Percentiles rank a stretch among this genome's conserved stretches.
Conservation (phyloP, 2,797 vertebrate genomes). For the Pantherophis vulpinus region DNA sequence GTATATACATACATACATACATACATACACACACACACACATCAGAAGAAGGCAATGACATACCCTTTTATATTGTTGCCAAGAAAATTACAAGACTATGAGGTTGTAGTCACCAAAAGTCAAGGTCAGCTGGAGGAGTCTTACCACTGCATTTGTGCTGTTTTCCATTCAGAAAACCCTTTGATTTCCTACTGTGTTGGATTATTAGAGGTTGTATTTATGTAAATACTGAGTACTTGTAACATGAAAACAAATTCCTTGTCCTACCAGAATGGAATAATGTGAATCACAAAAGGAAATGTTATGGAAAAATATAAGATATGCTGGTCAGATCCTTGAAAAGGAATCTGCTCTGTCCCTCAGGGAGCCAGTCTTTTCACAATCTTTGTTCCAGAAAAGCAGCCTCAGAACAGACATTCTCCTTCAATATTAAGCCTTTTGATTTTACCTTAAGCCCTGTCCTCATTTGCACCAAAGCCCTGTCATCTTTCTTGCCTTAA, state of each 20-base stretch:
- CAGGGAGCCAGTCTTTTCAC: background rate
- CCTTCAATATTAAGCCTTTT: background rate
- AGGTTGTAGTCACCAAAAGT: background rate
- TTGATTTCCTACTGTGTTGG: background rate
- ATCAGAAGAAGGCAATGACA: background rate
- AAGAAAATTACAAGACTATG: background rate
- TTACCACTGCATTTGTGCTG: background rate
- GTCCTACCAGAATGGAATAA: background rate
- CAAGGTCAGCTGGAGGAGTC: background rate
- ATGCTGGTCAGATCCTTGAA: background rate
- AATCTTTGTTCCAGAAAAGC: background rate
- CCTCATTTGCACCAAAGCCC: background rate
- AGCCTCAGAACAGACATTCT: background rate
- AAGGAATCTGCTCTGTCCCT: background rate
- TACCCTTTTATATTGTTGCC: background rate
- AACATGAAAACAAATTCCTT: background rate
- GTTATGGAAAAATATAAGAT: background rate
- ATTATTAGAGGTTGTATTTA: background rate
- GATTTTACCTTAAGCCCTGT: background rate
- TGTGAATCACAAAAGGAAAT: background rate
- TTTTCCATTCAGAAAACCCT: background rate
- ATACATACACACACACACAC: background rate
- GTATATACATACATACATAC: too few relatives aligned
- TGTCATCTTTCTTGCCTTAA: background rate
- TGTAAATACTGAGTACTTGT: background rate